A percentile compares a stretch with the other conserved stretches of the same genome.
Conservation (phyloP, 2,797 vertebrate genomes). For the Brachyrhaphis roseni region DNA sequence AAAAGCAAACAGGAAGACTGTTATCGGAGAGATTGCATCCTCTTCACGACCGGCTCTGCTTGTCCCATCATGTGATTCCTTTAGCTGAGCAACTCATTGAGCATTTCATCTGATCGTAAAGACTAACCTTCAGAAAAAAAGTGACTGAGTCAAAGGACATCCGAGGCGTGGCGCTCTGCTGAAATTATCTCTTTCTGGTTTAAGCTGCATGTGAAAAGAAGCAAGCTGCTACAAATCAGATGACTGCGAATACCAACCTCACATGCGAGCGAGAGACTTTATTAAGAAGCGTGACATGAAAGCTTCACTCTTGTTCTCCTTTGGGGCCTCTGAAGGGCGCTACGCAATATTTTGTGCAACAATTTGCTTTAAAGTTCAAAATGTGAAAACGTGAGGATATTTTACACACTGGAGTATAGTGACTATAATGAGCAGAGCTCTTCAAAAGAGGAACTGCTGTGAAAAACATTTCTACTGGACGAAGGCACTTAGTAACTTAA, state of each 20-base stretch:
- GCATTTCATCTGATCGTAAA: slow-evolving; percentile 5
- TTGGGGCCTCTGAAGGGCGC: background rate
- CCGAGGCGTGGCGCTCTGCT: background rate
- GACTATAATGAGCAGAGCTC: background rate
- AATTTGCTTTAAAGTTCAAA: background rate
- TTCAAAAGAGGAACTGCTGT: background rate
- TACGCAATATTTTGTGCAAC: background rate
- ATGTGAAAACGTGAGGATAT: background rate
- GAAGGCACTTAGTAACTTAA: background rate
- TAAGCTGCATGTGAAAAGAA: slow-evolving; percentile 37
- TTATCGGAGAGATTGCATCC: background rate
- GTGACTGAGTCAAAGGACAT: background rate
- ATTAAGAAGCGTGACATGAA: slow-evolving; percentile 2
- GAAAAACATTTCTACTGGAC: background rate
- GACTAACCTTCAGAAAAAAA: slow-evolving; percentile 5
- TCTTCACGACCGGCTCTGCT: slow-evolving; percentile 1
- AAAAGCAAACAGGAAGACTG: background rate
- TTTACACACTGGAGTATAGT: background rate
- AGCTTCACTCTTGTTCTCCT: background rate
- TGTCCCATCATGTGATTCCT: slow-evolving; percentile 32
- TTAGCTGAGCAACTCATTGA: background rate
- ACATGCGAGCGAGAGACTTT: slow-evolving; percentile 53
- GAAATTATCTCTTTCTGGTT: slow-evolving; percentile 7
- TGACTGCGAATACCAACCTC: slow-evolving; percentile 64
- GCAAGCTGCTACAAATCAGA: slow-evolving; percentile 59